phyloP scores from a whole-genome alignment of 2,888 invertebrate species.

The Plutella xylostella region DNA sequence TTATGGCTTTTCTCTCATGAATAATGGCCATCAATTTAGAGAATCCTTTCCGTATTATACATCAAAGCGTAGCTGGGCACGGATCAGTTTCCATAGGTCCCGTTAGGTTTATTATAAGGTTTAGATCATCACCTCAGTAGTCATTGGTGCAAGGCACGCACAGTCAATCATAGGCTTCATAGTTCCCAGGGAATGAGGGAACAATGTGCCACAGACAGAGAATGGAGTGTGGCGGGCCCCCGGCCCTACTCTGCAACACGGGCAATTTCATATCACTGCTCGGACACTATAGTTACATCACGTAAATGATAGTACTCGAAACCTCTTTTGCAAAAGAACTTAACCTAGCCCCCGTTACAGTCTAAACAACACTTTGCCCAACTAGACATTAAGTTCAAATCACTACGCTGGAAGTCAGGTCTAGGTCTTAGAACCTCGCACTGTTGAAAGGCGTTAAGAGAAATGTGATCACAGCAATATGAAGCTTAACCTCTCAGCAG shows the following conservation, averaged over 20 bases:
- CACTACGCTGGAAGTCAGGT: slow-evolving; percentile 13
- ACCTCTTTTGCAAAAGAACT: slow-evolving; percentile 25
- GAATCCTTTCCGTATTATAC: background rate
- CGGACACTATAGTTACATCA: slow-evolving; percentile 55
- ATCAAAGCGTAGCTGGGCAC: slow-evolving; percentile 15
- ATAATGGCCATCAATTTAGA: background rate
- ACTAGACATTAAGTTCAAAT: slow-evolving; percentile 28
- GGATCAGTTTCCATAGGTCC: slow-evolving; percentile 23
- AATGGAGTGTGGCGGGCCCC: slow-evolving; percentile 18
- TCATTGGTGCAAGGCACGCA: slow-evolving; percentile 28
- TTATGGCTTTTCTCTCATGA: background rate
- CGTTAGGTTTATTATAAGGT: slow-evolving; percentile 27
- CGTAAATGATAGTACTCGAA: slow-evolving; percentile 48
- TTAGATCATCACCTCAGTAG: slow-evolving; percentile 22
- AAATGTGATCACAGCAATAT: slow-evolving; percentile 45
- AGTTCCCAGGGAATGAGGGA: slow-evolving; percentile 30
- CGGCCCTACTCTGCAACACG: slow-evolving; percentile 28
- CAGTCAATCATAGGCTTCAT: slow-evolving; percentile 17
- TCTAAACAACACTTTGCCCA: slow-evolving; percentile 25
- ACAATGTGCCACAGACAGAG: slow-evolving; percentile 26
- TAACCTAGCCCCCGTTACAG: slow-evolving; percentile 20
- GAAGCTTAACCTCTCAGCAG: slow-evolving; percentile 35
- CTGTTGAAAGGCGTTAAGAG: slow-evolving; percentile 31
- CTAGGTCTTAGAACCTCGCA: slow-evolving; percentile 29
- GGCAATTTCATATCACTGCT: slow-evolving; percentile 42